Evolutionary conservation across 2,888 invertebrate species (phyloP).

Genomic region (Pedicia rivosa): DNA sequence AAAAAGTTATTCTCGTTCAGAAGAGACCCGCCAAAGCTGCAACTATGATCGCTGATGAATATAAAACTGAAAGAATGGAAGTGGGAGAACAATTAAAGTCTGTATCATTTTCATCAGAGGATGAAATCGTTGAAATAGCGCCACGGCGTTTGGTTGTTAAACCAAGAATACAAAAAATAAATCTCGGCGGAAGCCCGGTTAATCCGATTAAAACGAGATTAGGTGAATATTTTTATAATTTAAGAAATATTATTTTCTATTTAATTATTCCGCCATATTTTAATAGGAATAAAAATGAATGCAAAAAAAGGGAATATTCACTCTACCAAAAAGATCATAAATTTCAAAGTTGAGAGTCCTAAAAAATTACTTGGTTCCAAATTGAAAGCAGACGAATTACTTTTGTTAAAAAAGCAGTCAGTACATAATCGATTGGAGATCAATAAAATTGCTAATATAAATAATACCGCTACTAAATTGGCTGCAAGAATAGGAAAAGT

Average conservation of each 20-base stretch:
- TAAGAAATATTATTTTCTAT: neutral
- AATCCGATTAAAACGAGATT: constrained; percentile 15
- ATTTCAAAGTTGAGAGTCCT: constrained; percentile 20
- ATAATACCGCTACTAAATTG: neutral
- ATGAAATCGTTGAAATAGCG: constrained; percentile 29
- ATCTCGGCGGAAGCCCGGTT: constrained; percentile 20
- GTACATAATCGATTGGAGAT: constrained; percentile 23
- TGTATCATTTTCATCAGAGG: constrained; percentile 29
- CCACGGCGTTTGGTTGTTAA: constrained; percentile 15
- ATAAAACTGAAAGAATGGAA: constrained; percentile 16
- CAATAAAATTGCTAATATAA: neutral
- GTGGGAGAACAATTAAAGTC: constrained; percentile 20
- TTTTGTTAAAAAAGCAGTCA: constrained; percentile 17
- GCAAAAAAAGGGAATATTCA: constrained; percentile 17
- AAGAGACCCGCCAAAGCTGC: constrained; percentile 26
- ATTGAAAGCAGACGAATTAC: constrained; percentile 26
- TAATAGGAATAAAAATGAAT: neutral
- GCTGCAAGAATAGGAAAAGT: constrained; percentile 1
- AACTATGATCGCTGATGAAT: constrained; percentile 16
- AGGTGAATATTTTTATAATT: constrained; percentile 5
- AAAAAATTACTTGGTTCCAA: constrained; percentile 18
- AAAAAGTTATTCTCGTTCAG: constrained; percentile 27
- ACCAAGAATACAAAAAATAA: constrained; percentile 12
- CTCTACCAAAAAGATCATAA: constrained; percentile 22
- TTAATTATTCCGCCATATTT: constrained; percentile 13